Evolutionary conservation across 2,797 vertebrate genomes (phyloP).

Genomic region (Galaxias olidus): DNA sequence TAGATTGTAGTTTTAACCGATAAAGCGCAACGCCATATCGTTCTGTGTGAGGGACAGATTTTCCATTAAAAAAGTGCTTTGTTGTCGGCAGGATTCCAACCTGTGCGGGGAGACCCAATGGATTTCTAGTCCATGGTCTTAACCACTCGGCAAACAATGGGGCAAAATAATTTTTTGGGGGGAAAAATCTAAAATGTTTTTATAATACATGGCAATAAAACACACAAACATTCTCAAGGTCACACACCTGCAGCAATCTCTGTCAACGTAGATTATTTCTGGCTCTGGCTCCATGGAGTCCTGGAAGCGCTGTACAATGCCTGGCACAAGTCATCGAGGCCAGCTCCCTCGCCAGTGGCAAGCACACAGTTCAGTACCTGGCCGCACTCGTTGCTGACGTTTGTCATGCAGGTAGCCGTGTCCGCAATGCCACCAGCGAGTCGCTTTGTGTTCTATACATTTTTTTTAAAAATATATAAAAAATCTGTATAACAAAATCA

Average conservation of each 20-base stretch:
- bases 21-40: no score
- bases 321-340: slow-evolving; percentile 23
- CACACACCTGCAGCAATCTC: slow-evolving; percentile 24
- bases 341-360: slow-evolving; percentile 12
- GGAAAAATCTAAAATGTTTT: slow-evolving; percentile 1
- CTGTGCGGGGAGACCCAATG: slow-evolving; percentile 72
- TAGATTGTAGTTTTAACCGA: no score
- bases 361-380: slow-evolving; percentile 19
- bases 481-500: neutral
- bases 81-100: slow-evolving; percentile 70
- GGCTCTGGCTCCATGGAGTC: slow-evolving; percentile 17
- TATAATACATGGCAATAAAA: slow-evolving; percentile 7
- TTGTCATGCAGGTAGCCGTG: slow-evolving; percentile 37
- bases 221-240: slow-evolving; percentile 8
- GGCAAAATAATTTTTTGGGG: no score
- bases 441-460: slow-evolving; percentile 33
- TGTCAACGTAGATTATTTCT: slow-evolving; percentile 23
- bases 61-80: neutral
- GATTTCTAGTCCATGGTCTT: slow-evolving; percentile 74
- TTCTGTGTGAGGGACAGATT: no score
- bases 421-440: slow-evolving; percentile 26
- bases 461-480: no score
- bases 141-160: slow-evolving; percentile 74
- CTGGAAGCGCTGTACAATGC: no score
- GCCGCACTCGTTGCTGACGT: slow-evolving; percentile 24